Evolutionary conservation across 2,888 invertebrate species (phyloP).

Genomic region (Pseudococcus longispinus): DNA sequence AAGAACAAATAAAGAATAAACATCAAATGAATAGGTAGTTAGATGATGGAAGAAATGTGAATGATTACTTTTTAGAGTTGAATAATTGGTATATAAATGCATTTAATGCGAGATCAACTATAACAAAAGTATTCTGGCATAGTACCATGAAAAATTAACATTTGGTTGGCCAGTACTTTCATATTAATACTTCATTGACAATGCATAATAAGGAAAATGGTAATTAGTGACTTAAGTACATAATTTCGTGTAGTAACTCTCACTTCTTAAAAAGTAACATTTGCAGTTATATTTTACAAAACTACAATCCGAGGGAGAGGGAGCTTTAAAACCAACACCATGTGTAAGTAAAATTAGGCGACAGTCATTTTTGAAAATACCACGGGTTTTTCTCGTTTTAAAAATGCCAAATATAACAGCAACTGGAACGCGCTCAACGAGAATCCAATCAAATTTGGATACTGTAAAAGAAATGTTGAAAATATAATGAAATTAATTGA

Average conservation of each 20-base stretch:
- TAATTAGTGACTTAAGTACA: conserved; percentile 11
- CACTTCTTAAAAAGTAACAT: neutral
- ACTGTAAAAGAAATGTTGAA: conserved; percentile 30
- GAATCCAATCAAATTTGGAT: conserved; percentile 51
- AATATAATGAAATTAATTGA: neutral
- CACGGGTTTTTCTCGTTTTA: conserved; percentile 35
- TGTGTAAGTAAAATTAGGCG: neutral
- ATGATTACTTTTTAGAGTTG: conserved; percentile 10
- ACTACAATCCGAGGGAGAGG: neutral
- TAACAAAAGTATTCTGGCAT: neutral
- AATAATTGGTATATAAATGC: neutral
- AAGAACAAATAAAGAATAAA: neutral
- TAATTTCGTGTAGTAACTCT: conserved; percentile 8
- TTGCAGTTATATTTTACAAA: neutral
- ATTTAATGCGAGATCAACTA: conserved; percentile 24
- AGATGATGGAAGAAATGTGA: neutral
- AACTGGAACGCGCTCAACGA: conserved; percentile 48
- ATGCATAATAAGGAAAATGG: neutral
- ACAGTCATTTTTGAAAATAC: conserved; percentile 48
- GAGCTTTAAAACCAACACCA: conserved; percentile 24
- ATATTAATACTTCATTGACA: neutral
- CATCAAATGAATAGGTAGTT: neutral
- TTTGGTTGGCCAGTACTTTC: neutral
- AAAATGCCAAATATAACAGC: conserved; percentile 41
- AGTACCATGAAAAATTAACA: neutral